Percentiles rank a stretch among this genome's conserved stretches.
phyloP scores from a whole-genome alignment of 2,797 vertebrate species.

The Clarias laeviceps region DNA sequence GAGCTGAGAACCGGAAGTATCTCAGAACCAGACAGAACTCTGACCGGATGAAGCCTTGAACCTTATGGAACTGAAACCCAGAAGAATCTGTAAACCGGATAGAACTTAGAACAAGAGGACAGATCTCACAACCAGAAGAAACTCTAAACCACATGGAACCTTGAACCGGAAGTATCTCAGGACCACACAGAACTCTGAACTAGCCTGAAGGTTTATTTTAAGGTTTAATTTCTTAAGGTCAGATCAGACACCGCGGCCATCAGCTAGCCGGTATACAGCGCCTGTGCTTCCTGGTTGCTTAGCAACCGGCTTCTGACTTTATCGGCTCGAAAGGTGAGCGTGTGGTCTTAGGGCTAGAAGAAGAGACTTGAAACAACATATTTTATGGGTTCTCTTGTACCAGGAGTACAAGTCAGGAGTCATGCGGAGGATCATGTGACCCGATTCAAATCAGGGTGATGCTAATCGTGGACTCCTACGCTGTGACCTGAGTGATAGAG shows the following conservation, averaged over 20 bases:
- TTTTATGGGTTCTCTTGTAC: not conserved
- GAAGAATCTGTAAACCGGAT: not conserved
- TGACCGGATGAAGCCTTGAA: not conserved
- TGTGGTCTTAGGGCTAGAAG: too few species aligned
- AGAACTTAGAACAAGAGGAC: not conserved
- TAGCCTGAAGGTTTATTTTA: too few species aligned
- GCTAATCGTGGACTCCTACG: not conserved
- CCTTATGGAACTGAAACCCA: not conserved
- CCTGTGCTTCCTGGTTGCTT: not conserved
- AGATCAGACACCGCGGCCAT: not conserved
- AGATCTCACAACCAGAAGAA: not conserved
- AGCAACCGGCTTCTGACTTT: conserved; percentile 1
- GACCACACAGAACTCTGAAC: not conserved
- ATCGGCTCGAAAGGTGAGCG: not conserved
- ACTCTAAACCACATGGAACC: not conserved
- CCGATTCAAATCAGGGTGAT: not conserved
- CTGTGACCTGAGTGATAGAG: not conserved
- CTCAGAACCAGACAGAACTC: too few species aligned
- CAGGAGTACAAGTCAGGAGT: not conserved
- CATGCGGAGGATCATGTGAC: not conserved
- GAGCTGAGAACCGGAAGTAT: not conserved
- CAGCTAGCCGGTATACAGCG: not conserved
- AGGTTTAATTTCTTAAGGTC: too few species aligned
- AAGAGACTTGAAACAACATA: not conserved
- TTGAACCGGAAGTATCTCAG: not conserved